Evolutionary conservation across 2,113 vertebrate species (phyloP).

Genomic region (Phrynosoma blainvillii): DNA sequence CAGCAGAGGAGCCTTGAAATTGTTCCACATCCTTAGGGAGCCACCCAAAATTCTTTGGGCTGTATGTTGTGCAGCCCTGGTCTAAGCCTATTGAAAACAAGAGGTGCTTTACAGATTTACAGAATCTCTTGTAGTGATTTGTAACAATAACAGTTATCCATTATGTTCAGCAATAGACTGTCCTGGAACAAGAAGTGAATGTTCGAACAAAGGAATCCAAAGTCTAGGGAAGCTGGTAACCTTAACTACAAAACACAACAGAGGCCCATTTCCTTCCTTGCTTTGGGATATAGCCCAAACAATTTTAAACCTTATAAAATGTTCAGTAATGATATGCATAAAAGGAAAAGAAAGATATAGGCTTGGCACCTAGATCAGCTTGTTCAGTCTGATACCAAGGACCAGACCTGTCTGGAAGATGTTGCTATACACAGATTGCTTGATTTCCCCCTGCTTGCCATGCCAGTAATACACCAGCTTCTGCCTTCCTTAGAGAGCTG

Average conservation of each 20-base stretch:
- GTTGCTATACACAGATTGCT: conserved; percentile 42
- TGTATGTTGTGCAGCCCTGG: too few relatives aligned
- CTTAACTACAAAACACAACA: background rate
- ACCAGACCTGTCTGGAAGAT: conserved; percentile 35
- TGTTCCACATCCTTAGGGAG: too few relatives aligned
- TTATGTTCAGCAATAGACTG: background rate
- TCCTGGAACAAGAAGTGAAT: background rate
- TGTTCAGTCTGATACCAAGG: conserved; percentile 14
- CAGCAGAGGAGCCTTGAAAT: too few relatives aligned
- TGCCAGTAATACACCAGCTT: conserved; percentile 29
- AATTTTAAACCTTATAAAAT: conserved; percentile 27
- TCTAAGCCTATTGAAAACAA: background rate
- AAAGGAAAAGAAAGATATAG: conserved; percentile 20
- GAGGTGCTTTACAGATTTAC: background rate
- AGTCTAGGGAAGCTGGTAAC: background rate
- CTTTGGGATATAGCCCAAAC: conserved; percentile 18
- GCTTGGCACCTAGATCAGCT: conserved; percentile 45
- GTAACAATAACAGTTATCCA: background rate
- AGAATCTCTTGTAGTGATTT: background rate
- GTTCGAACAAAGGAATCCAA: background rate
- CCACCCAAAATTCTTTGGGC: too few relatives aligned
- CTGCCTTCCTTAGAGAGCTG: conserved; percentile 20
- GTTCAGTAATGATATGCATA: background rate
- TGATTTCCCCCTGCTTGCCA: background rate
- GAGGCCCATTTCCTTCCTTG: conserved; percentile 29